A percentile compares a stretch with the other conserved stretches of the same genome.
These are phyloP conservation scores for Euwallacea fornicatus DNA, from an alignment of 1,140 invertebrate genomes.

Conservation along the genomic window DNA sequence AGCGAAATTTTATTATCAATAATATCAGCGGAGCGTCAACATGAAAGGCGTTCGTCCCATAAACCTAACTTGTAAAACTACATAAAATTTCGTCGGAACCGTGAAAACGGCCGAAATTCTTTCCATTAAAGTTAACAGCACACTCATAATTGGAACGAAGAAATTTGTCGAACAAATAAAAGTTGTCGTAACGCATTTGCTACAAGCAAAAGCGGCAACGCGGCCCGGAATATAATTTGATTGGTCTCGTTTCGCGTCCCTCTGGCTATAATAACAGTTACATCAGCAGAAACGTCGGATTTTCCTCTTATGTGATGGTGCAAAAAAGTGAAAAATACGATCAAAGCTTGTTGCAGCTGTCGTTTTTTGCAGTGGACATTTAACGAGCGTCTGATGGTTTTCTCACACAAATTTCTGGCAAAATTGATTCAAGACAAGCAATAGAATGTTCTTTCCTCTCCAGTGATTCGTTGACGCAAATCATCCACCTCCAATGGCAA, in stretches of 20 bases:
- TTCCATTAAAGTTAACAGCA: conserved; percentile 35
- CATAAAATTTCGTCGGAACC: conserved; percentile 28
- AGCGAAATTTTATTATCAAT: conserved; percentile 17
- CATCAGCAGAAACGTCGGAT: conserved; percentile 22
- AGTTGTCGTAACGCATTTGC: conserved; percentile 30
- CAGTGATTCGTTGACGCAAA: no score
- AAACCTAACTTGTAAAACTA: conserved; percentile 23
- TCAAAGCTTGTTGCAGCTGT: conserved; percentile 2
- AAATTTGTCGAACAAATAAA: conserved; percentile 36
- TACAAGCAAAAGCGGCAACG: conserved; percentile 8
- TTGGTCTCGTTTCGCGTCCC: conserved; percentile 30
- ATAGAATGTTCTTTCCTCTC: no score
- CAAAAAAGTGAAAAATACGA: conserved; percentile 5
- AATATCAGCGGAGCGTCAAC: conserved; percentile 15
- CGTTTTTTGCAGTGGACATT: no score
- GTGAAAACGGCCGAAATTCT: conserved; percentile 31
- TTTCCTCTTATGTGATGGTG: conserved; percentile 15
- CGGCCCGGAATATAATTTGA: conserved; percentile 17
- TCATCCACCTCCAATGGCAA: no score
- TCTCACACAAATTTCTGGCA: no score
- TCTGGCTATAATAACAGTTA: conserved; percentile 25
- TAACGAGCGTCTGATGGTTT: no score
- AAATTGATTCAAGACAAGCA: no score
- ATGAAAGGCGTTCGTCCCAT: conserved; percentile 5
- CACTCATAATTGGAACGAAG: conserved; percentile 33